These are phyloP conservation scores for Pungitius pungitius DNA, from an alignment of 2,113 vertebrate genomes.

Conservation along the genomic window DNA sequence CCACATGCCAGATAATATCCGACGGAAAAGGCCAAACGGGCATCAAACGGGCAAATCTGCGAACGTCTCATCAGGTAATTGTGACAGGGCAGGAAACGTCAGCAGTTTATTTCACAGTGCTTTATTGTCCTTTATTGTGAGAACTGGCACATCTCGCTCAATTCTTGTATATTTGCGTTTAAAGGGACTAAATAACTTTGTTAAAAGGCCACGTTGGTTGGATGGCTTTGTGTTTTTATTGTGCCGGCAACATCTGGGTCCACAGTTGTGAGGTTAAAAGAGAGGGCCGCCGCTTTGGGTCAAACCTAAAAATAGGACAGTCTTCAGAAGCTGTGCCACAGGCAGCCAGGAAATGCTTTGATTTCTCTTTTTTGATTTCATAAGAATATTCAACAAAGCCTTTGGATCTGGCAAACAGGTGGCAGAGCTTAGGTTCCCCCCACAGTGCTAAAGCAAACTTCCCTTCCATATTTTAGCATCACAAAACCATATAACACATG, in stretches of 20 bases:
- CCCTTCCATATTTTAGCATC: slow-evolving; percentile 77
- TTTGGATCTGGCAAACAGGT: slow-evolving; percentile 84
- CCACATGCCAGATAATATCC: slow-evolving; percentile 73
- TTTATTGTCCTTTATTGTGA: not conserved
- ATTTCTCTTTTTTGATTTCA: slow-evolving; percentile 77
- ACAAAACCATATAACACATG: slow-evolving; percentile 69
- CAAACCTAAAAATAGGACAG: slow-evolving; percentile 80
- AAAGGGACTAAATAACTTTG: slow-evolving; percentile 2
- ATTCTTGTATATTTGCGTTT: not conserved
- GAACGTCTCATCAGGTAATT: slow-evolving; percentile 73
- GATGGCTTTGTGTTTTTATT: slow-evolving; percentile 64
- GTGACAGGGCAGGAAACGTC: slow-evolving; percentile 53
- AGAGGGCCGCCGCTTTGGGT: slow-evolving; percentile 74
- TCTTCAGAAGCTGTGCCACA: slow-evolving; percentile 82
- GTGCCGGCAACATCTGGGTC: slow-evolving; percentile 74
- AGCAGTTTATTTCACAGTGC: slow-evolving; percentile 41
- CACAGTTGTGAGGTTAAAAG: slow-evolving; percentile 70
- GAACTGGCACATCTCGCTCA: not conserved
- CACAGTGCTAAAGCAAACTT: slow-evolving; percentile 73
- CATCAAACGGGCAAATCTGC: slow-evolving; percentile 66
- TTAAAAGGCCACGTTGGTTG: slow-evolving; percentile 37
- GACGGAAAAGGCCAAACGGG: slow-evolving; percentile 81
- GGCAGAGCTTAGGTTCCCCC: slow-evolving; percentile 77
- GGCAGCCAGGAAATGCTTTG: slow-evolving; percentile 84
- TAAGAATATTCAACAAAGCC: slow-evolving; percentile 82